Base-by-base conservation (phyloP, 1,140 invertebrate genomes). In the Physella acuta region DNA sequence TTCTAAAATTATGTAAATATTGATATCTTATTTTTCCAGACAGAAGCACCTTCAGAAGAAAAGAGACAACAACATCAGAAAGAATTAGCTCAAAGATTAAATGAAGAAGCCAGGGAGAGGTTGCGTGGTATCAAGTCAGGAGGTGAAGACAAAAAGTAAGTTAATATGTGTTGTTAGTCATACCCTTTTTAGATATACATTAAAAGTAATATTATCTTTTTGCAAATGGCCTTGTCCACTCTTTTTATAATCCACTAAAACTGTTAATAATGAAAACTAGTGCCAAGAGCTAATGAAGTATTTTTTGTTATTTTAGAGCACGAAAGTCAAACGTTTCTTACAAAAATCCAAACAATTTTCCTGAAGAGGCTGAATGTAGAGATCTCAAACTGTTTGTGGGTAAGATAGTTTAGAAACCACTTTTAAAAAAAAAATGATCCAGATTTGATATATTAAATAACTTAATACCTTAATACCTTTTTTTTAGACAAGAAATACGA, bases 21-120 rank as follows among this genome's bases (percentile, higher is more conserved):
- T 14, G 37, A 5, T 0, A n/a, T 26, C 36, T 44, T 31, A 36
- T 53, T 28, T 63, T 61, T 64, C 20, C 78, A 89, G 88, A 87
- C 93, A 61, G 98, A 99, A 82, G 92, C 94, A 75, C 96, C 94
- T 30, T 92, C 94, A 0, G 98, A 99, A 86, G 97, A 99, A 76
- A 98, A 98, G 85, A 88, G 98, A 26, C 95, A 97, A 79, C 90
- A 95, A 78, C 95, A 98, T 88, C 98, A 99, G 82, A 94, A 94
- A 76, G 96, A 99, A 87, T 86, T 99, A 36, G 94, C 93, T 0
- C 88, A 92, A 59, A 89, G 91, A 68, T 85, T 99, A 14, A 99
- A 99, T 81, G 93, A 95, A 81, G 91, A 92, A 62, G 98, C 97
- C 0, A 91, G 92, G 75, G 92, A 94, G 76, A 88, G 98, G 59